These are phyloP conservation scores for Synanthedon myopaeformis DNA, from an alignment of 2,888 invertebrate genomes.

Conservation along the genomic window DNA sequence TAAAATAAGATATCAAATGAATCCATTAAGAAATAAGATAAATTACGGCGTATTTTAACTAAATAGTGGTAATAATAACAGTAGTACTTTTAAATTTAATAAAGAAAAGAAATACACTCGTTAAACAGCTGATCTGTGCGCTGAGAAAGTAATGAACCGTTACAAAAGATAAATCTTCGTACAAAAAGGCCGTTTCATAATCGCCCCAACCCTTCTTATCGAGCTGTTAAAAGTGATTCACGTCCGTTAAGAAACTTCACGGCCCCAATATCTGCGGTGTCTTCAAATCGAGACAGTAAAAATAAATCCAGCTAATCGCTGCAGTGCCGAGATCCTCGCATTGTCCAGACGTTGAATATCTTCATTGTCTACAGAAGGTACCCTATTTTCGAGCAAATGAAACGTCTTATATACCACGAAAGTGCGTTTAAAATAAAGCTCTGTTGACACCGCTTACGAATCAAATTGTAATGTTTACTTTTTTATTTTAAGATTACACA, in stretches of 20 bases:
- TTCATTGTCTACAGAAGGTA: conserved; percentile 47
- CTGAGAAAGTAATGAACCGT: background rate
- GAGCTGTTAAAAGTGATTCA: conserved; percentile 3
- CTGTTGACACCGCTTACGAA: conserved; percentile 14
- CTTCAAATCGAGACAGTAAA: conserved; percentile 42
- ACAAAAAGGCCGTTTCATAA: conserved; percentile 6
- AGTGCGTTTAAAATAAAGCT: conserved; percentile 14
- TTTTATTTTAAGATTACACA: conserved; percentile 35
- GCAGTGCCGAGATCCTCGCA: conserved; percentile 33
- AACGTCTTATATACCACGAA: conserved; percentile 17
- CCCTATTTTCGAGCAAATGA: conserved; percentile 9
- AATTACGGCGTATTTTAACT: no score
- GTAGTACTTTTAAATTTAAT: no score
- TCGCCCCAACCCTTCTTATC: conserved; percentile 16
- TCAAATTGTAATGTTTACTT: conserved; percentile 12
- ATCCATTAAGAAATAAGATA: no score
- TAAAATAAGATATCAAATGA: no score
- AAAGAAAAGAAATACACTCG: background rate
- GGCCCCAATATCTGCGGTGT: conserved; percentile 17
- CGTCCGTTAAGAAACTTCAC: conserved; percentile 6
- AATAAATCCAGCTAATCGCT: conserved; percentile 56
- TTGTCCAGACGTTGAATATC: conserved; percentile 58
- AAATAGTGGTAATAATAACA: no score
- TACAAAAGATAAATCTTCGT: background rate
- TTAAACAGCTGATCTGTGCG: background rate